These are phyloP conservation scores for Bombycilla garrulus DNA, from an alignment of 2,113 vertebrate species.

Conservation along the genomic window DNA sequence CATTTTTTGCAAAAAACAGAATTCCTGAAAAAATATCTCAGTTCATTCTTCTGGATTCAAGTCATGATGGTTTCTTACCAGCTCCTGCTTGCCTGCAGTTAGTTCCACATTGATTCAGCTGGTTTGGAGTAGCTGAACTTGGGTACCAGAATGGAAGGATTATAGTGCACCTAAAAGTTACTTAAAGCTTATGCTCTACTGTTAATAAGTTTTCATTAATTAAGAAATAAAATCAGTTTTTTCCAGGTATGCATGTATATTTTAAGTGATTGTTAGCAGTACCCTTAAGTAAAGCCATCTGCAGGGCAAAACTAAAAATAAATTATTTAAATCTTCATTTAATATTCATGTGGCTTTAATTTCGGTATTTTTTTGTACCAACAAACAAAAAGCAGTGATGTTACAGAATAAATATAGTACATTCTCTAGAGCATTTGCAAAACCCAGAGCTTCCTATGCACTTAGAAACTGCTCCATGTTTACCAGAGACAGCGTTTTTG, in stretches of 20 bases:
- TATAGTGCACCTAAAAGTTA: neutral
- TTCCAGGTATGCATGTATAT: neutral
- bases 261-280: neutral
- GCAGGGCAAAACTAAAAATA: neutral
- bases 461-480: neutral
- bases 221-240: neutral
- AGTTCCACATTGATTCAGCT: slow-evolving; percentile 20
- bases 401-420: neutral
- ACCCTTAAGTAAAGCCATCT: neutral
- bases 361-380: neutral
- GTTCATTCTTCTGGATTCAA: slow-evolving; percentile 2
- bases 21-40: neutral
- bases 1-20: neutral
- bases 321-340: slow-evolving; percentile 25
- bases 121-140: neutral
- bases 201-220: neutral
- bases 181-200: neutral
- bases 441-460: neutral
- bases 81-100: neutral
- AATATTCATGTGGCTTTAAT: slow-evolving; percentile 11
- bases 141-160: neutral
- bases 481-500: neutral
- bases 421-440: neutral
- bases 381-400: slow-evolving; percentile 9
- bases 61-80: neutral